These are phyloP conservation scores for Dryomyza anilis DNA, from an alignment of 2,888 invertebrate genomes.

Conservation along the genomic window DNA sequence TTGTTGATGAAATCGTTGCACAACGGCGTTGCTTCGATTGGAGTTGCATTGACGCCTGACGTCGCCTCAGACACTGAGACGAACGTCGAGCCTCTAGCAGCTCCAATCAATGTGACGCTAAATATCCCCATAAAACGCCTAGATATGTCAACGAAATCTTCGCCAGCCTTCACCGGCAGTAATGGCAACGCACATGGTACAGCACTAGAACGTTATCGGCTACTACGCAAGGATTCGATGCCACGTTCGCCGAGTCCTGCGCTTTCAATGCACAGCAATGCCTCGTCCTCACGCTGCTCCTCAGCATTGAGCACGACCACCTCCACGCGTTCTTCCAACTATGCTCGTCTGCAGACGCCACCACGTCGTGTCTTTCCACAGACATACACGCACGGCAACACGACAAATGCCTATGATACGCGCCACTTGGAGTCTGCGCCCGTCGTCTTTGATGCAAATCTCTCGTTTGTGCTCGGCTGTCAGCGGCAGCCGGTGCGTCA, in stretches of 20 bases:
- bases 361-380: conserved; percentile 76
- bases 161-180: too few species aligned
- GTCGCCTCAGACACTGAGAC: neutral
- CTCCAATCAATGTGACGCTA: conserved; percentile 49
- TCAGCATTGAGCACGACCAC: conserved; percentile 35
- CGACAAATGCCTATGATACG: conserved; percentile 66
- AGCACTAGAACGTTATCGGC: conserved; percentile 45
- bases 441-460: conserved; percentile 80
- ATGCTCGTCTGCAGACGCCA: conserved; percentile 41
- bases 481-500: conserved; percentile 74
- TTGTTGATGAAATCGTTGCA: neutral
- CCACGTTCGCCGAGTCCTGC: conserved; percentile 68
- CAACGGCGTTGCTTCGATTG: conserved; percentile 27
- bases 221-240: conserved; percentile 45
- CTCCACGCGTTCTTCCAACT: conserved; percentile 29
- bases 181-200: too few species aligned
- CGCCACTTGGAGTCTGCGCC: conserved; percentile 74
- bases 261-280: conserved; percentile 45
- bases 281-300: conserved; percentile 50
- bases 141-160: too few species aligned
- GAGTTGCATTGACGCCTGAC: neutral
- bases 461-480: conserved; percentile 78
- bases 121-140: conserved; percentile 46
- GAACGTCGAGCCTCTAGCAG: conserved; percentile 33
- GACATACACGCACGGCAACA: conserved; percentile 62